Base-by-base conservation (phyloP, 2,113 vertebrate genomes). In the Ciconia boyciana region DNA sequence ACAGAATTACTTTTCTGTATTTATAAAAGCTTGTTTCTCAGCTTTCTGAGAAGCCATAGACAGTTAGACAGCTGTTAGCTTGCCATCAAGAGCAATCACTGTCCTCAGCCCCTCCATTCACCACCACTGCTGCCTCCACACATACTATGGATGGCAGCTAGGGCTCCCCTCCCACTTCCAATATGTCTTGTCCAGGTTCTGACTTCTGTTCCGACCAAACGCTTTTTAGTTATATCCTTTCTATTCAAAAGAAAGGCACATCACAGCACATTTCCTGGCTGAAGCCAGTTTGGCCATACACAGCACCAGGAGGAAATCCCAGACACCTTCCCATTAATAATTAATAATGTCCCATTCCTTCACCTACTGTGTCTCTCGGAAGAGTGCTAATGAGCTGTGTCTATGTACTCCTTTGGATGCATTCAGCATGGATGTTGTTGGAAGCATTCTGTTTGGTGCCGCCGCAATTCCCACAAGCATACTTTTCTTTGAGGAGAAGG, bases 401-500 rank as follows among this genome's bases (percentile, higher is more conserved):
- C 28, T 6, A 2, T 7, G 1, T 25, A 13, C 22, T 62, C 34
- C 49, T 39, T 39, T 17, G 13, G 43, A 43, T 26, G 6, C 1
- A 1, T 34, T 69, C n/a, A 57, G 24, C 15, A 25, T 3, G 9
- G 19, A 43, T 2, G 0, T 7, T 36, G 39, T 25, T 48, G 16
- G 29, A 74, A 62, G 7, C 5, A 13, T 12, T 66, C 21, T n/a
- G 2, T 34, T 31, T 44, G 28, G 22, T 49, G 26, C 15, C 44
- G 26, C 15, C 44, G 20, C n/a, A 24, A 19, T 55, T 28, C 34
- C 29, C 28, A 76, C 3, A 26, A 29, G 34, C 6, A 26, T 9
- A 29, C 0, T 1, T 0, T n/a, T 72, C 31, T 39, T 54, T n/a
- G 20, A 44, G 5, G 26, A 44, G 39, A 58, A 46, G 10, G 36